phyloP scores from a whole-genome alignment of 2,113 vertebrate genomes.

The Apodemus sylvaticus region DNA sequence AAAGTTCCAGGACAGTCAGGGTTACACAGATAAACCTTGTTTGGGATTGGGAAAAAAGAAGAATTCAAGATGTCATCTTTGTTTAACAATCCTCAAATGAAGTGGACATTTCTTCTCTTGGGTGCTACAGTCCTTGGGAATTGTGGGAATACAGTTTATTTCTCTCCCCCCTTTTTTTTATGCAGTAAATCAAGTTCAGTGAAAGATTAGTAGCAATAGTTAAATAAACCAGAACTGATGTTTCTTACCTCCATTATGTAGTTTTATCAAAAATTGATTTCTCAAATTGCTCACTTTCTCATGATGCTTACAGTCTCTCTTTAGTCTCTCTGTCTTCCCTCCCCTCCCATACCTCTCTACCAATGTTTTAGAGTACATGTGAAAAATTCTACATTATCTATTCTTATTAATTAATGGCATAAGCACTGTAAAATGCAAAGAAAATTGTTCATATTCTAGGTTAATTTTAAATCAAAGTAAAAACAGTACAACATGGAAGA shows the following conservation, averaged over 20 bases:
- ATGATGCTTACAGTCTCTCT: neutral
- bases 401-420: neutral
- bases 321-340: neutral
- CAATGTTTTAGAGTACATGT: neutral
- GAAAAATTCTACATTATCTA: neutral
- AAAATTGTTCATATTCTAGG: neutral
- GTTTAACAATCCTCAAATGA: neutral
- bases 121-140: neutral
- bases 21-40: neutral
- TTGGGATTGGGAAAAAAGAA: too few relatives aligned
- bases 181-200: neutral
- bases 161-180: neutral
- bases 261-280: neutral
- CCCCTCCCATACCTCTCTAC: fast-evolving
- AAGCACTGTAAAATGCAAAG: neutral
- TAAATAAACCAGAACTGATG: neutral
- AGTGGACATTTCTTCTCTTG: neutral
- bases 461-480: neutral
- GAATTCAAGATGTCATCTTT: neutral
- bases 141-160: neutral
- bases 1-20: neutral
- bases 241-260: neutral
- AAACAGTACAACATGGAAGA: neutral
- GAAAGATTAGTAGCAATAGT: neutral
- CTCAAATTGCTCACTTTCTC: neutral